These are phyloP conservation scores for Pyralis farinalis DNA, from an alignment of 2,888 invertebrate genomes.

Conservation along the genomic window DNA sequence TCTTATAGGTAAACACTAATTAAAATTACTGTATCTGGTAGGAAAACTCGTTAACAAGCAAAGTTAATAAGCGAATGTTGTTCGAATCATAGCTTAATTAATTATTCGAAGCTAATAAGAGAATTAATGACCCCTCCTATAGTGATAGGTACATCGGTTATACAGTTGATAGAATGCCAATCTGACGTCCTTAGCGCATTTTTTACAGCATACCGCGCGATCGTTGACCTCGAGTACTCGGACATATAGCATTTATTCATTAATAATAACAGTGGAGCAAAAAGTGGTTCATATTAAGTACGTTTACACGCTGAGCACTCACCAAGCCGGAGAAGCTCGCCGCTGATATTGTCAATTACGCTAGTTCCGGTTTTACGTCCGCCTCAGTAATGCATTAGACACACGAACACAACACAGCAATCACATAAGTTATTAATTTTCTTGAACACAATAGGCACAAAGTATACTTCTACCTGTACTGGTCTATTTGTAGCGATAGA, in stretches of 20 bases:
- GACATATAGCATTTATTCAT: conserved; percentile 67
- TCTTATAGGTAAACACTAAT: conserved; percentile 3
- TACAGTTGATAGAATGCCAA: conserved; percentile 52
- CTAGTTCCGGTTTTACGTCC: conserved; percentile 75
- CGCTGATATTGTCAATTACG: conserved; percentile 55
- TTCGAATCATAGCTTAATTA: conserved; percentile 36
- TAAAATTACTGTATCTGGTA: conserved; percentile 7
- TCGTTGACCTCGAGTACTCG: conserved; percentile 69
- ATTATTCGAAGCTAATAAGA: conserved; percentile 53
- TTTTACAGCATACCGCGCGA: conserved; percentile 71
- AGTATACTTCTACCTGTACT: not conserved
- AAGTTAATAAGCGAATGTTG: conserved; percentile 10
- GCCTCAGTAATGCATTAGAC: conserved; percentile 54
- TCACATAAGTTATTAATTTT: conserved; percentile 50
- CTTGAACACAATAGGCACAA: conserved; percentile 37
- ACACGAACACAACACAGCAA: conserved; percentile 57
- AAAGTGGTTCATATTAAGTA: conserved; percentile 65
- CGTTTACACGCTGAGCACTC: conserved; percentile 38
- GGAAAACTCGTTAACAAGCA: conserved; percentile 19
- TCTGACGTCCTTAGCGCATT: conserved; percentile 68
- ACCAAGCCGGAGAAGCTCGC: conserved; percentile 22
- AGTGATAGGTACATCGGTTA: conserved; percentile 38
- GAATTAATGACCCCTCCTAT: conserved; percentile 50
- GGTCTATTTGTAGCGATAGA: not conserved
- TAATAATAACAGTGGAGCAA: conserved; percentile 66